These are phyloP conservation scores for Galago senegalensis DNA, from an alignment of 2,797 vertebrate genomes.

Conservation along the genomic window DNA sequence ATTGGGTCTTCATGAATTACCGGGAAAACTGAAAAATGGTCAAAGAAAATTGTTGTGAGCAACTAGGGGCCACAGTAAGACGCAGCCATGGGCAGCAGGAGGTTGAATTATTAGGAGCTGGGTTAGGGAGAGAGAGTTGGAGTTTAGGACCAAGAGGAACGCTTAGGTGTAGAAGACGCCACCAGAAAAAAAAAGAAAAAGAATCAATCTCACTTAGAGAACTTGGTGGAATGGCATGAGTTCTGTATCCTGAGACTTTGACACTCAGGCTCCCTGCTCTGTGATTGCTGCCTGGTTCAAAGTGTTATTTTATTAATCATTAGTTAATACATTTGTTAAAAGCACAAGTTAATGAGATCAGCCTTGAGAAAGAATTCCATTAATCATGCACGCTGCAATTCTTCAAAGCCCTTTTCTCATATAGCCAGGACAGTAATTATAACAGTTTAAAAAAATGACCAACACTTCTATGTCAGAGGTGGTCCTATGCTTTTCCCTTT, in stretches of 20 bases:
- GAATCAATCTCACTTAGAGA: background rate
- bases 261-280: background rate
- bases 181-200: background rate
- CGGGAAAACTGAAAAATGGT: background rate
- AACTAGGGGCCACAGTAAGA: no score
- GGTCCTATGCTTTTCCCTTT: background rate
- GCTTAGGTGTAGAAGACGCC: background rate
- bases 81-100: background rate
- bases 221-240: background rate
- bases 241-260: background rate
- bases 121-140: background rate
- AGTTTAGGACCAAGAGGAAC: background rate
- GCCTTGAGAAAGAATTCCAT: background rate
- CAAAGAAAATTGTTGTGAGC: background rate
- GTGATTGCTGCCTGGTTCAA: background rate
- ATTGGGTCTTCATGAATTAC: background rate
- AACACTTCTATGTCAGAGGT: background rate
- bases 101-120: rapidly evolving
- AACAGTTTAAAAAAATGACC: background rate
- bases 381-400: background rate
- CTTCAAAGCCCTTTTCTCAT: background rate
- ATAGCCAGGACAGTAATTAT: background rate
- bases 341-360: background rate
- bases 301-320: background rate
- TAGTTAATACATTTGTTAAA: background rate